Base-by-base conservation (phyloP, 2,113 vertebrate genomes). In the Malurus cyaneus region DNA sequence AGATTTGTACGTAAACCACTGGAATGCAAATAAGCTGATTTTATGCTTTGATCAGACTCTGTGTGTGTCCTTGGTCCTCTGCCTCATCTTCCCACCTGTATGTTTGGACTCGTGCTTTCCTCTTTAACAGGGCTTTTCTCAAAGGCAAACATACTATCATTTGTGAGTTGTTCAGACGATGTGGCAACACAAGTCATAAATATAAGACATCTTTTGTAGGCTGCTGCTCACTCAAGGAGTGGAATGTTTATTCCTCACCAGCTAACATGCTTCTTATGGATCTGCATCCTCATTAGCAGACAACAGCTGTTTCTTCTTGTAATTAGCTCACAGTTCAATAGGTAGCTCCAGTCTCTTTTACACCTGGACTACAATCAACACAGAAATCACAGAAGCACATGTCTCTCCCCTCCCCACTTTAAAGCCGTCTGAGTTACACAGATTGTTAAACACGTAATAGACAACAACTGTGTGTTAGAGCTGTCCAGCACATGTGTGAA, bases 271-370 rank as follows among this genome's bases (percentile, higher is more conserved):
- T 67, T 95, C 94, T 92, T 36, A 39, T 29, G 83, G 83, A 96
- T 95, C 90, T 46, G 78, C 72, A 92, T 96, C 94, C 97, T 98
- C 97, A 96, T 98, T 98, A 98, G 95, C 93, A 96, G 96, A 94
- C 95, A 98, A 95, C 98, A 98, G 97, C 98, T 98, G 98, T 96
- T 98, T 97, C 97, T 96, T 93, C 64, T 97, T 96, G 91, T 97
- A 98, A 98, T 98, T 98, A 98, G 96, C 98, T 97, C 96, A 97
- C 98, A 98, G 97, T 97, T 98, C 98, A 98, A 93, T 97, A 97
- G 97, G 95, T 97, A 97, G 94, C 95, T 92, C 86, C 89, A 54
- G 93, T 96, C 96, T 97, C 95, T 97, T 92, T 95, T 97, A 97
- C 97, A 98, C 97, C 98, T 98, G 97, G 94, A 97, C 96, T 93